phyloP scores from a whole-genome alignment of 2,888 invertebrate species.

The Epistrophella euchroma region DNA sequence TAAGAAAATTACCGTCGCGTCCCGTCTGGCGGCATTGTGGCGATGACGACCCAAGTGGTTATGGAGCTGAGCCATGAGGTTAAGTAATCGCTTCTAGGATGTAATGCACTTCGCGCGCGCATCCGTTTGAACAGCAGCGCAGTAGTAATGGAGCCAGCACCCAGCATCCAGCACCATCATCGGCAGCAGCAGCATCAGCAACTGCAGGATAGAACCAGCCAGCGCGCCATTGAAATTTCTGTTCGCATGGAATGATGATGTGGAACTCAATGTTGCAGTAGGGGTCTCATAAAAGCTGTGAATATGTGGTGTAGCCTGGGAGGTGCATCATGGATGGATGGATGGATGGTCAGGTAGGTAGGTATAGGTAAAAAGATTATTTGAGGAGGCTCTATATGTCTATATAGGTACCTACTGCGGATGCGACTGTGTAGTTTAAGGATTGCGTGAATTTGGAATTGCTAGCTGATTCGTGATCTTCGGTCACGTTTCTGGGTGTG shows the following conservation, averaged over 20 bases:
- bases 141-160: constrained; percentile 74
- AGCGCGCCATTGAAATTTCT: constrained; percentile 68
- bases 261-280: constrained; percentile 39
- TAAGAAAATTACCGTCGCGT: constrained; percentile 75
- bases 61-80: constrained; percentile 67
- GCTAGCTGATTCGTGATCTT: constrained; percentile 79
- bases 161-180: constrained; percentile 18
- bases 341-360: neutral
- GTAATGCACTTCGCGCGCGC: constrained; percentile 72
- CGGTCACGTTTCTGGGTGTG: constrained; percentile 82
- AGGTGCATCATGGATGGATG: constrained; percentile 59
- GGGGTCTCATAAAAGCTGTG: constrained; percentile 67
- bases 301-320: constrained; percentile 68
- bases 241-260: constrained; percentile 22
- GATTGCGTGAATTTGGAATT: constrained; percentile 63
- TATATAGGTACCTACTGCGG: neutral
- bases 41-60: constrained; percentile 49
- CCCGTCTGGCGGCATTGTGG: constrained; percentile 59
- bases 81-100: constrained; percentile 76
- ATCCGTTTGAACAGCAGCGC: constrained; percentile 70
- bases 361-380: constrained; percentile 22
- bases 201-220: constrained; percentile 13
- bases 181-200: constrained; percentile 58
- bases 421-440: constrained; percentile 54
- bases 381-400: constrained; percentile 17